Conservation (phyloP, 2,113 vertebrate species). For the Trematocara nigrifrons region DNA sequence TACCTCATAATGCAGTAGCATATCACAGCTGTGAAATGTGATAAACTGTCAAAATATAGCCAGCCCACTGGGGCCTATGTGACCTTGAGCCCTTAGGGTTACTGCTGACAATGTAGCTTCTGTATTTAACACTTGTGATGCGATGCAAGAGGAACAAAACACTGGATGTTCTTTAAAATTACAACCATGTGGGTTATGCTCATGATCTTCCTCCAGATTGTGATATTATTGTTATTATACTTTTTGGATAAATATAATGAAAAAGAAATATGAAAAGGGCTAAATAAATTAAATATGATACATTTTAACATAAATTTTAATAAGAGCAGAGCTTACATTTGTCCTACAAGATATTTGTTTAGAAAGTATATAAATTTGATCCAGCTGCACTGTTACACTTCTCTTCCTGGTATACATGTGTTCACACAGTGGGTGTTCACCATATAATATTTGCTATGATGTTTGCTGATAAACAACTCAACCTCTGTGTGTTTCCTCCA, state of each 20-base stretch:
- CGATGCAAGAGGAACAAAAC: not conserved
- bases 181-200: not conserved
- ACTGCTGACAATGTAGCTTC: not conserved
- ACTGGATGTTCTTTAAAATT: not conserved
- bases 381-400: not conserved
- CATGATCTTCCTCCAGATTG: not conserved
- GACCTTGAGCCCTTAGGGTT: not conserved
- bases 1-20: not conserved
- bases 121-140: not conserved
- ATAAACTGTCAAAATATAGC: not conserved
- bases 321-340: not conserved
- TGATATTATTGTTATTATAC: not conserved
- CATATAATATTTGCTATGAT: conserved; percentile 10
- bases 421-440: not conserved
- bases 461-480: conserved; percentile 50
- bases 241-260: not conserved
- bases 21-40: not conserved
- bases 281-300: not conserved
- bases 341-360: not conserved
- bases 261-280: not conserved
- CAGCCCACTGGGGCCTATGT: not conserved
- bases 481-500: conserved; percentile 20
- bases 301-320: not conserved
- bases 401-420: not conserved
- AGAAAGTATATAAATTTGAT: not conserved